Conservation (phyloP, 2,888 invertebrate species). For the Aleiodes alternator region DNA sequence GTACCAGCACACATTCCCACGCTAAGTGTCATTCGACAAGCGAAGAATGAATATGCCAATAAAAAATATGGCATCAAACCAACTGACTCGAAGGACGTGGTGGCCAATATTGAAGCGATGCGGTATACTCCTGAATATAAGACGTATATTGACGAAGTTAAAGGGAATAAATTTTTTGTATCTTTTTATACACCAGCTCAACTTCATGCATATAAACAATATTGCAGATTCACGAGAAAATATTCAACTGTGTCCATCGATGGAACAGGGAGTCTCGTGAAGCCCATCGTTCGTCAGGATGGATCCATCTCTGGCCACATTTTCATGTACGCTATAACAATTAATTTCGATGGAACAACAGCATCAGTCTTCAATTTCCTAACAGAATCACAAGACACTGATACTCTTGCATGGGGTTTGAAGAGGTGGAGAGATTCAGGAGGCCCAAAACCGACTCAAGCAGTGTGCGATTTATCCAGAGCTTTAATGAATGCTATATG, state of each 20-base stretch:
- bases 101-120: constrained; percentile 47
- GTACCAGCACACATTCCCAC: constrained; percentile 47
- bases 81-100: constrained; percentile 37
- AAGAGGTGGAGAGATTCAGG: constrained; percentile 40
- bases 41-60: constrained; percentile 46
- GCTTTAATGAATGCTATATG: constrained; percentile 47
- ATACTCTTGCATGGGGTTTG: constrained; percentile 42
- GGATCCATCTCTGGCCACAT: constrained; percentile 41
- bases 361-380: constrained; percentile 50
- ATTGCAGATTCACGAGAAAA: constrained; percentile 32
- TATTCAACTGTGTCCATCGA: constrained; percentile 41
- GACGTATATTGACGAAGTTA: constrained; percentile 48
- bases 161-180: constrained; percentile 44
- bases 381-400: constrained; percentile 46
- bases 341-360: constrained; percentile 43
- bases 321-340: constrained; percentile 50
- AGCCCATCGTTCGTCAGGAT: constrained; percentile 38
- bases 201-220: constrained; percentile 47
- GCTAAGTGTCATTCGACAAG: constrained; percentile 35
- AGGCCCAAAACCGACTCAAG: constrained; percentile 45
- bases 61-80: constrained; percentile 40
- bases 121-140: constrained; percentile 32
- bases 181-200: constrained; percentile 47
- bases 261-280: constrained; percentile 48
- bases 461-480: constrained; percentile 45